phyloP scores from a whole-genome alignment of 1,140 invertebrate species.

The Paraescarpia echinospica region DNA sequence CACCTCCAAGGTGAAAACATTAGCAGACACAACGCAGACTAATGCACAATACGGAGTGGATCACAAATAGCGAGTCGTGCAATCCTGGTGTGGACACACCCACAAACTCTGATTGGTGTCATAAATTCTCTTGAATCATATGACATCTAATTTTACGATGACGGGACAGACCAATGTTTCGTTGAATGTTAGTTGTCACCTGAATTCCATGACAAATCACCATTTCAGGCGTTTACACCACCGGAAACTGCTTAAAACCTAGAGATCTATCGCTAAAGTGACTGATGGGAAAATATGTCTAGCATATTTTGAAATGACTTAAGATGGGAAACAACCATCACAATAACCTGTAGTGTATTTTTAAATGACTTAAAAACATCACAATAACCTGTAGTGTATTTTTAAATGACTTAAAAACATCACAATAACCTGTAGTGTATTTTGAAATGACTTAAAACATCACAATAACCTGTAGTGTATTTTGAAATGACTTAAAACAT shows the following conservation, averaged over 20 bases:
- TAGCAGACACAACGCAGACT: neutral
- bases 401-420: too few relatives aligned
- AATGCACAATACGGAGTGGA: neutral
- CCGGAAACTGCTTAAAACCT: neutral
- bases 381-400: too few relatives aligned
- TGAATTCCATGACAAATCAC: neutral
- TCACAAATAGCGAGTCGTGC: neutral
- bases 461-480: too few relatives aligned
- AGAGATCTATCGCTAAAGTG: neutral
- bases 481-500: too few relatives aligned
- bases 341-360: too few relatives aligned
- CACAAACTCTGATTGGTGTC: neutral
- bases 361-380: too few relatives aligned
- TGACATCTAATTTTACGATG: neutral
- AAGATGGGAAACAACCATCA: too few relatives aligned
- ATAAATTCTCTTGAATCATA: neutral
- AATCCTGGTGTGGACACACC: neutral
- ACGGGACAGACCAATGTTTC: too few relatives aligned
- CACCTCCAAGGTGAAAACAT: neutral
- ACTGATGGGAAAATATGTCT: neutral
- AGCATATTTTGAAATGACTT: neutral
- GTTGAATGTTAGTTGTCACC: too few relatives aligned
- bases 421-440: too few relatives aligned
- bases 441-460: too few relatives aligned
- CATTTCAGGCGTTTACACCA: neutral